phyloP scores from a whole-genome alignment of 2,888 invertebrate species.

The Laothoe populi region DNA sequence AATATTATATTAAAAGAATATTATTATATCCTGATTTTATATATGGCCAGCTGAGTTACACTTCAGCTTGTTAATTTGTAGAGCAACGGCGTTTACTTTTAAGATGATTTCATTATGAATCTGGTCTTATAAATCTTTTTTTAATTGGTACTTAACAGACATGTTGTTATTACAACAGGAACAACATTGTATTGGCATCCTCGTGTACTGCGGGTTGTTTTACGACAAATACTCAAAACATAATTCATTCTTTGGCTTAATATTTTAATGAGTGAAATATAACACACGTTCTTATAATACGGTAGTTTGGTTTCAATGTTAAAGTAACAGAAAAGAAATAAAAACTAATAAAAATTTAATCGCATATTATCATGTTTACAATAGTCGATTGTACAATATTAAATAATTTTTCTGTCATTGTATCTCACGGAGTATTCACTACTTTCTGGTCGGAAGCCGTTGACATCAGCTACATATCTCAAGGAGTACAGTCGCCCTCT shows the following conservation, averaged over 20 bases:
- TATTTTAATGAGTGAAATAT: too few species aligned
- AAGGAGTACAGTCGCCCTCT: conserved; percentile 69
- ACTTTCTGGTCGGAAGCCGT: conserved; percentile 74
- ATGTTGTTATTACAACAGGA: too few species aligned
- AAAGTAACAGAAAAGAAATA: not conserved
- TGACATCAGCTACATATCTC: conserved; percentile 85
- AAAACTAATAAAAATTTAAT: not conserved
- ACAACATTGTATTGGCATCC: too few species aligned
- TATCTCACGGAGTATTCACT: conserved; percentile 59
- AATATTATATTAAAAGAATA: too few species aligned
- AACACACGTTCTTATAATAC: too few species aligned
- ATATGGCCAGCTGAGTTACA: not conserved
- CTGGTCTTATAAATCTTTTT: not conserved
- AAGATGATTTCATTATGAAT: not conserved
- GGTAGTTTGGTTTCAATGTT: too few species aligned
- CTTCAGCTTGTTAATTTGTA: not conserved
- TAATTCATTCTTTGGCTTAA: too few species aligned
- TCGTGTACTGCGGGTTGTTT: too few species aligned
- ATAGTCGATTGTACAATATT: conserved; percentile 30
- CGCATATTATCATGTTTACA: not conserved
- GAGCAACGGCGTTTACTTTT: not conserved
- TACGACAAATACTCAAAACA: too few species aligned
- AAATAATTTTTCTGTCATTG: conserved; percentile 73
- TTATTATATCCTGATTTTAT: too few species aligned
- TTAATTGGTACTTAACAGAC: too few species aligned